Evolutionary conservation across 1,140 invertebrate species (phyloP).

Genomic region (Pteromalus puparum): DNA sequence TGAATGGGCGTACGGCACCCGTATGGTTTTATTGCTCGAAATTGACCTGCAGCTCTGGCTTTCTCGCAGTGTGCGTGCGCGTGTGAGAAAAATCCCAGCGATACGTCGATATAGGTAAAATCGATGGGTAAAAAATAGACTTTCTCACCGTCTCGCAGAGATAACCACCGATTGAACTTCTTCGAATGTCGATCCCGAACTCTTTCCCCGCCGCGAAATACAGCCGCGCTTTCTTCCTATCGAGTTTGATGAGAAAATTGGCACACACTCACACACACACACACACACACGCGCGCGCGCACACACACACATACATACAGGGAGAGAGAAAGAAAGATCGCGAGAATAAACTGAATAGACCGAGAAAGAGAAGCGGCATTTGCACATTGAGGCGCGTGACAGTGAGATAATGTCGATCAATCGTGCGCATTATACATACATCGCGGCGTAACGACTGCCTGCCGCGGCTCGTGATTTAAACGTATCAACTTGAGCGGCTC

Average conservation of each 20-base stretch:
- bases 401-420: conserved; percentile 38
- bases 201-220: background rate
- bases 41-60: conserved; percentile 55
- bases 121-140: background rate
- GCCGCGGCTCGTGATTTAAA: conserved; percentile 31
- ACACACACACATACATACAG: too few relatives aligned
- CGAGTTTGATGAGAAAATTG: conserved; percentile 42
- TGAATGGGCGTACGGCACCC: conserved; percentile 60
- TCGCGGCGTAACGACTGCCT: conserved; percentile 27
- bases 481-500: conserved; percentile 34
- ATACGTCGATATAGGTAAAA: too few relatives aligned
- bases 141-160: background rate
- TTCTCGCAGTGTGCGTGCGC: background rate
- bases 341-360: background rate
- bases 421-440: conserved; percentile 21
- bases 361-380: background rate
- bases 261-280: too few relatives aligned
- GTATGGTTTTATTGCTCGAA: conserved; percentile 65
- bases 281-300: too few relatives aligned
- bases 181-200: background rate
- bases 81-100: background rate
- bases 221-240: conserved; percentile 3
- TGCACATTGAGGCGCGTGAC: background rate
- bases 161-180: background rate
- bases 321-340: too few relatives aligned